Evolutionary conservation across 2,113 vertebrate species (phyloP), one percentile per base, ranked within the genome.

Genomic region (Carollia perspicillata): DNA sequence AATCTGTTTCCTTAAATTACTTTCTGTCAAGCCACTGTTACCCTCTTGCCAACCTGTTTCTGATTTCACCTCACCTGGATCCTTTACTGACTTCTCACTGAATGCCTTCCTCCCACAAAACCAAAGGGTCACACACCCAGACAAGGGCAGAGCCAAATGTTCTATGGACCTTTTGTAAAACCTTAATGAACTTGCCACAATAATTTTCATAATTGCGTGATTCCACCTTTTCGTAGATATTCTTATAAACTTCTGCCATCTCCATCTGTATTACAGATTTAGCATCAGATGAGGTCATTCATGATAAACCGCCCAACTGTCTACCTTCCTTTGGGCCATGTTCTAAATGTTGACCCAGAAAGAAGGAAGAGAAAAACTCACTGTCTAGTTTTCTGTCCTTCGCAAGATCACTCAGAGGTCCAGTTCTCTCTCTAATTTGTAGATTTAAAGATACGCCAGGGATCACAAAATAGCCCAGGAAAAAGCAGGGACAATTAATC

Each of bases 261-360:
- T 90, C 92, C 69, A 93, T 90, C 47, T 90, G 71, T 23, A 49
- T 69, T 40, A 58, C 20, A 81, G 6, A 65, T 17, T 60, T 51
- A 75, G 47, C 63, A 81, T 74, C 60, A 84, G 40, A 26, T 30
- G 35, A 72, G 71, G 72, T 83, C 4, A 4, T n/a, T 83, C 4
- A 4, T n/a, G 44, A 74, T 33, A 79, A 72, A 37, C 1, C 37
- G n/a, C 84, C 75, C 84, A 95, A 72, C 66, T 92, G 71, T 47
- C 49, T 63, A 7, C n/a, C n/a, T 97, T 92, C 87, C 94, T 92
- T n/a, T 95, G 69, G 96, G 92, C 84, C 84, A 55, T 95, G 97
- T 94, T 93, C 91, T 97, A 68, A 95, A 95, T 79, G 68, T 33
- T 66, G 95, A 96, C 89, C 88, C 85, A 95, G 74, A 93, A 97